Evolutionary conservation across 2,797 vertebrate genomes (phyloP).

Genomic region (Poecile montanus): DNA sequence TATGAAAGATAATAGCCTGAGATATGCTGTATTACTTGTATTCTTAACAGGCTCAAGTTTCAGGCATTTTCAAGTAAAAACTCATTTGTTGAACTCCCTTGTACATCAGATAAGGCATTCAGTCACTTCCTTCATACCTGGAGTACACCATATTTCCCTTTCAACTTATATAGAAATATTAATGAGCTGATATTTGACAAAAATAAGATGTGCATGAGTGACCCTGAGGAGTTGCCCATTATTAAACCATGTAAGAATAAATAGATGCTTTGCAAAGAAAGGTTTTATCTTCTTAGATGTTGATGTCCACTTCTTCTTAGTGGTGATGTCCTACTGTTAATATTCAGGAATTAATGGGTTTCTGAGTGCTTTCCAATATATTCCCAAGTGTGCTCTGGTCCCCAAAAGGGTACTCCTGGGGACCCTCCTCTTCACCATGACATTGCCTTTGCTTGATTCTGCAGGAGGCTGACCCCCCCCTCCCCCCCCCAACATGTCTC

Average conservation of each 20-base stretch:
- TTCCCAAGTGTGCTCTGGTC: background rate
- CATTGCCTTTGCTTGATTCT: background rate
- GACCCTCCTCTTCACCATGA: background rate
- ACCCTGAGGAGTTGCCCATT: background rate
- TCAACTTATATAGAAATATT: background rate
- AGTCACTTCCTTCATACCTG: background rate
- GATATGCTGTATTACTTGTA: background rate
- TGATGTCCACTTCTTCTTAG: background rate
- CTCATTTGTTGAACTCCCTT: background rate
- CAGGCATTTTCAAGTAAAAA: background rate
- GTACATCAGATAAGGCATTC: background rate
- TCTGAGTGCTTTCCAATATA: background rate
- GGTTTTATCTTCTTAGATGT: background rate
- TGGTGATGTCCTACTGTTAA: background rate
- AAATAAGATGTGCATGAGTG: background rate
- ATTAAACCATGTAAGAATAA: background rate
- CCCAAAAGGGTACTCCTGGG: background rate
- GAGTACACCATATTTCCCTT: background rate
- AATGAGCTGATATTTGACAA: background rate
- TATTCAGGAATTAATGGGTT: background rate
- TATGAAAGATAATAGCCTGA: background rate
- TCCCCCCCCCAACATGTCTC: background rate
- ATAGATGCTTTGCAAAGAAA: background rate
- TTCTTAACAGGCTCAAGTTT: background rate
- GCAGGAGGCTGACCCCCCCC: background rate